A percentile compares a stretch with the other conserved stretches of the same genome.
Conservation (phyloP, 2,888 invertebrate genomes). For the Thyatira batis region DNA sequence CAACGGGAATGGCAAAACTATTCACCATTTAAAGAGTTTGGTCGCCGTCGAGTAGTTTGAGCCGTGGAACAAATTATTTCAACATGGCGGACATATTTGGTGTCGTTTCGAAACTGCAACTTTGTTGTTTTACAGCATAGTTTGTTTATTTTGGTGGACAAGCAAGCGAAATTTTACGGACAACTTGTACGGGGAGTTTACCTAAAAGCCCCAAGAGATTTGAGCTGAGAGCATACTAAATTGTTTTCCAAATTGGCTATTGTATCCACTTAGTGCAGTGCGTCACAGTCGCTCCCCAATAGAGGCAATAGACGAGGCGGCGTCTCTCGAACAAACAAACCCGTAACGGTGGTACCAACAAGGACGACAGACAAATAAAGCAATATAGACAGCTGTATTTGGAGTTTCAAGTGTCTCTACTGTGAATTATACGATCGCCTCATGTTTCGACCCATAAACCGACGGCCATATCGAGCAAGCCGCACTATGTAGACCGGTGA, state of each 20-base stretch:
- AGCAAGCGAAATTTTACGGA: background rate
- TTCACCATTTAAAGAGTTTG: background rate
- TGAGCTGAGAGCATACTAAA: slow-evolving; percentile 14
- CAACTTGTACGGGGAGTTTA: background rate
- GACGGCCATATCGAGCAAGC: slow-evolving; percentile 21
- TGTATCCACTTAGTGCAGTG: slow-evolving; percentile 23
- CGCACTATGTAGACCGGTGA: background rate
- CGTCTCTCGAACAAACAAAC: slow-evolving; percentile 13
- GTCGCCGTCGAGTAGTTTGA: background rate
- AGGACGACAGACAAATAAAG: slow-evolving; percentile 41
- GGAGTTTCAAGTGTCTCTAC: slow-evolving; percentile 33
- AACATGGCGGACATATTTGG: background rate
- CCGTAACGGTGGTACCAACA: slow-evolving; percentile 29
- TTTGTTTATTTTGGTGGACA: background rate
- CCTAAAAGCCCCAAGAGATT: background rate
- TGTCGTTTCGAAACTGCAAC: background rate
- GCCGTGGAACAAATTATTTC: background rate
- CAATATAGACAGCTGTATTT: slow-evolving; percentile 46
- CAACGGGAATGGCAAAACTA: background rate
- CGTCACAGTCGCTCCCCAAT: slow-evolving; percentile 14
- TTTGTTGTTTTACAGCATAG: background rate
- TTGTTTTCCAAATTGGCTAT: slow-evolving; percentile 26
- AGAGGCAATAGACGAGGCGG: slow-evolving; percentile 23
- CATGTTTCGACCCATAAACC: slow-evolving; percentile 30
- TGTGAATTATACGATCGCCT: slow-evolving; percentile 31